phyloP scores from a whole-genome alignment of 92 coral and sea anemone species.

The Paragorgia papillata region DNA sequence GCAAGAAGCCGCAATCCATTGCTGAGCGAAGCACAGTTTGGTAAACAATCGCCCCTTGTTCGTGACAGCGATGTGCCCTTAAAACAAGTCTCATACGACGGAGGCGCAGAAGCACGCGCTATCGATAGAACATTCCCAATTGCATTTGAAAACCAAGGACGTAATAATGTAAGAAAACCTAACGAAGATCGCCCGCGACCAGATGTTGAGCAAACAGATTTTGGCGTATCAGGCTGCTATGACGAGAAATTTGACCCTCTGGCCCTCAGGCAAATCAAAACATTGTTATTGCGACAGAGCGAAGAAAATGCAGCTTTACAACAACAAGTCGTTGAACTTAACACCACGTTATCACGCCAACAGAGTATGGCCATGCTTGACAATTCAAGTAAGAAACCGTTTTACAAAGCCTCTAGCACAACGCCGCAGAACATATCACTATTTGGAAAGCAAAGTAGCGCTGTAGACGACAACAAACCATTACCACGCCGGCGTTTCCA shows the following conservation, averaged over 20 bases:
- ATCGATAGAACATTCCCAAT: no score
- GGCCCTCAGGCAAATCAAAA: not conserved
- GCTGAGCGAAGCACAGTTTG: not conserved
- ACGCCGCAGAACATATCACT: not conserved
- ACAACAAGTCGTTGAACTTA: conserved; percentile 2
- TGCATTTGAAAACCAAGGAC: no score
- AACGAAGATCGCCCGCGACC: no score
- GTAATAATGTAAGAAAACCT: no score
- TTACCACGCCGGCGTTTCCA: conserved; percentile 24
- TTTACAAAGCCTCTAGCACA: not conserved
- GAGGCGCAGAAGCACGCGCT: not conserved
- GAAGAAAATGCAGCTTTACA: not conserved
- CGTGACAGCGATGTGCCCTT: not conserved
- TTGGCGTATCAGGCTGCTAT: not conserved
- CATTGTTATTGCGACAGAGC: not conserved
- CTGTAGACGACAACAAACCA: not conserved
- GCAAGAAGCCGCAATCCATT: not conserved
- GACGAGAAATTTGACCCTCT: not conserved
- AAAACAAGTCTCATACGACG: not conserved
- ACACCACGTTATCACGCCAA: not conserved
- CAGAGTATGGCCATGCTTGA: not conserved
- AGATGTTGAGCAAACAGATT: not conserved
- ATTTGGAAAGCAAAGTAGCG: not conserved
- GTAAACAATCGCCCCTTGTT: not conserved
- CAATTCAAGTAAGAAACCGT: not conserved